phyloP scores from a whole-genome alignment of 2,797 vertebrate genomes.

The Babyrousa celebensis region DNA sequence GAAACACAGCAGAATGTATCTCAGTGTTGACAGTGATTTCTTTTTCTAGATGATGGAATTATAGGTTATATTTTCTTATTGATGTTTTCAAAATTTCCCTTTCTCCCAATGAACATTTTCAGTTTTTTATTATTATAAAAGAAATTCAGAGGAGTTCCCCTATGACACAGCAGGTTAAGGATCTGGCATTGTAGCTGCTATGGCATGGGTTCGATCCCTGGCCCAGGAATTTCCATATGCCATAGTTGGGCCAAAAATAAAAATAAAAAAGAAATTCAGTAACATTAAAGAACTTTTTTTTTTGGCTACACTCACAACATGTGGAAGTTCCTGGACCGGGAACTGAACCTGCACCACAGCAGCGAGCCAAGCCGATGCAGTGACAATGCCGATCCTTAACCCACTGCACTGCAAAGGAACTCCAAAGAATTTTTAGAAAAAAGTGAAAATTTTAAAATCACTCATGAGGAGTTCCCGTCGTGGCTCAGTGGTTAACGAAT shows the following conservation, averaged over 20 bases:
- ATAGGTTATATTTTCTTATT: not conserved
- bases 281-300: not conserved
- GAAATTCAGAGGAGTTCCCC: not conserved
- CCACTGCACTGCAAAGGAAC: no score
- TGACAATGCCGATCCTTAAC: no score
- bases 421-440: slow-evolving; percentile 2
- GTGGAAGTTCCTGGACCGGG: no score
- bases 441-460: not conserved
- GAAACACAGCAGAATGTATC: not conserved
- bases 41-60: not conserved
- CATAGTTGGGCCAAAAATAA: no score
- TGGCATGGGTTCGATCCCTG: no score
- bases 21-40: not conserved
- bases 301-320: no score
- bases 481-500: no score
- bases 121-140: not conserved
- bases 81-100: slow-evolving; percentile 38
- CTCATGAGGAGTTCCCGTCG: not conserved
- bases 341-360: no score
- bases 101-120: not conserved
- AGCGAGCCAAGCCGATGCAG: no score
- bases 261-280: not conserved
- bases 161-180: no score
- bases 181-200: no score
- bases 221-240: no score